Evolutionary conservation across 2,797 vertebrate genomes (phyloP).

Genomic region (Periophthalmus magnuspinnatus): DNA sequence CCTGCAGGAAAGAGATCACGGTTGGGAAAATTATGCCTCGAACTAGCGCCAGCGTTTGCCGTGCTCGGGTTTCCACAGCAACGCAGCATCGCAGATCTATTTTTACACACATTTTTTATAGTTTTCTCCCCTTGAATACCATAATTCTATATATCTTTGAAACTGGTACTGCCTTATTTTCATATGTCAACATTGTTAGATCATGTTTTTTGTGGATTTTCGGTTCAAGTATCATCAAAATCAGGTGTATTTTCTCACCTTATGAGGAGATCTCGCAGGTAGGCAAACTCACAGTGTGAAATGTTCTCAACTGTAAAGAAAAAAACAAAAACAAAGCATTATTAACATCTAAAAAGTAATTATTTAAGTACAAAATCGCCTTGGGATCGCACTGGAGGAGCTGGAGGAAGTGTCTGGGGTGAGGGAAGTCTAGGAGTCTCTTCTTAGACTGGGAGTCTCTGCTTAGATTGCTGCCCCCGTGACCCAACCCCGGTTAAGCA

Average conservation of each 20-base stretch:
- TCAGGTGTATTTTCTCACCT: slow-evolving; percentile 75
- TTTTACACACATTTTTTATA: neutral
- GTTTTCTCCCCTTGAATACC: neutral
- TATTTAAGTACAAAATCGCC: too few relatives aligned
- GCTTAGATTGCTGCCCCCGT: too few relatives aligned
- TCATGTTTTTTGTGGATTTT: too few relatives aligned
- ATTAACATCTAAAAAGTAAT: too few relatives aligned
- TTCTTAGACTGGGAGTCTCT: too few relatives aligned
- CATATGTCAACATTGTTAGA: neutral
- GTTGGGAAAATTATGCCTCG: neutral
- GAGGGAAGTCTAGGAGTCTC: too few relatives aligned
- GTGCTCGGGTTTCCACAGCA: neutral
- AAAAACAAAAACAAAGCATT: neutral
- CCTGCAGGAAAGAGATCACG: slow-evolving; percentile 63
- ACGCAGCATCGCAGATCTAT: neutral
- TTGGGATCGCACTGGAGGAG: too few relatives aligned
- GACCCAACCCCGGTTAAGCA: too few relatives aligned
- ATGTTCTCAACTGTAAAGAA: slow-evolving; percentile 89
- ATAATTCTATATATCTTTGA: neutral
- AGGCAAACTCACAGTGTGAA: slow-evolving; percentile 95
- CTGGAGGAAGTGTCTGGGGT: too few relatives aligned
- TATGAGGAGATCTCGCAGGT: slow-evolving; percentile 95
- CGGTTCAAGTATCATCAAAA: too few relatives aligned
- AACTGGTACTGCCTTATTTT: neutral
- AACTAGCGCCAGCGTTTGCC: neutral